Evolutionary conservation across 2,888 invertebrate species (phyloP), one percentile per base, ranked within the genome.

Genomic region (Pandemis corylana): DNA sequence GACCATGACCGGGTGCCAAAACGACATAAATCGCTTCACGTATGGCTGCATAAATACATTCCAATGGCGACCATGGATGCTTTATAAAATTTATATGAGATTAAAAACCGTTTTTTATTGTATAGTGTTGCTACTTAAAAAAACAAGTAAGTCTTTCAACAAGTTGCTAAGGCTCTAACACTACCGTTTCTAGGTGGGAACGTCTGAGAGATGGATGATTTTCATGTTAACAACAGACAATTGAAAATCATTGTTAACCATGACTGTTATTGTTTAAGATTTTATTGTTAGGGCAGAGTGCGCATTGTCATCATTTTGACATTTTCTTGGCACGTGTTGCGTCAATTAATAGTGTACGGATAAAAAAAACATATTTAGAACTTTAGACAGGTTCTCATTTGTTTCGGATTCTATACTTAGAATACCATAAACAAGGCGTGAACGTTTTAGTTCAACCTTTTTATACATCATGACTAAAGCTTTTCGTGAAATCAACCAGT

Each of bases 1-100:
- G 75, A 67, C 75, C 75, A 56, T 75, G 75, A 75, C 75, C 70
- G 65, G 61, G 28, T 51, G 73, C 69, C 65, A 70, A 71, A 75
- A 67, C 9, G 53, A 46, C 13, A 75, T 67, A 75, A 75, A 75
- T 75, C 63, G 70, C 63, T 74, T 28, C 6, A 15, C 66, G 15
- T 9, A 41, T 41, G 46, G 46, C 53, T 53, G 67, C 66, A 75
- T 75, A 75, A 49, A 75, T 75, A 71, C 66, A 75, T 75, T 42
- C 20, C 20, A 67, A 75, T 56, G 36, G 36, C 41, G 75, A 28
- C 75, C 75, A 63, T 71, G 75, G 63, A 13, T 69, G 12, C 64
- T 51, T 65, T 36, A 67, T 75, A 71, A 44, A 75, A 71, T 61
- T 61, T 61, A 70, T 68, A 69, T 74, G 51, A 70, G 65, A 28